These are phyloP conservation scores for Chionodraco myersi DNA, from an alignment of 2,113 vertebrate genomes.

Conservation along the genomic window DNA sequence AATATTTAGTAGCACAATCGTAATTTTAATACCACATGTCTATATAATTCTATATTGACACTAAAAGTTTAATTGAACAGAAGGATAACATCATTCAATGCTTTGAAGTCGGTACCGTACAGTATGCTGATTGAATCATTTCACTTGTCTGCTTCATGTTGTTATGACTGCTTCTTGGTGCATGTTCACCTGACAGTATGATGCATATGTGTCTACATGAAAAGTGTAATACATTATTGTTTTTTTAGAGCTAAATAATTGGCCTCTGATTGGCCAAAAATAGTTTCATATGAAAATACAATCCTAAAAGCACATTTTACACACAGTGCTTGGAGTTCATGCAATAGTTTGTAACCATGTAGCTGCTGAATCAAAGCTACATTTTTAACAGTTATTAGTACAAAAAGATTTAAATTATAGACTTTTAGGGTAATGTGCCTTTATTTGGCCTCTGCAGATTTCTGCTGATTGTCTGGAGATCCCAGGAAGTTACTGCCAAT, in stretches of 20 bases:
- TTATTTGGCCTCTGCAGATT: too few relatives aligned
- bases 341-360: not conserved
- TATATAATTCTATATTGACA: not conserved
- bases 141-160: not conserved
- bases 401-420: not conserved
- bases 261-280: not conserved
- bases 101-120: not conserved
- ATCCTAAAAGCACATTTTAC: not conserved
- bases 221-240: not conserved
- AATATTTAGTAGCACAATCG: not conserved
- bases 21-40: not conserved
- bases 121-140: not conserved
- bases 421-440: not conserved
- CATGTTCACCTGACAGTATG: not conserved
- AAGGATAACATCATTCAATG: not conserved
- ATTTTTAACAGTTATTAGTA: not conserved
- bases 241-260: not conserved
- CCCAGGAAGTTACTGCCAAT: not conserved
- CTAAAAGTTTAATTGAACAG: not conserved
- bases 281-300: not conserved
- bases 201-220: not conserved
- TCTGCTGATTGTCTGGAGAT: not conserved
- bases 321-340: not conserved
- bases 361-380: not conserved
- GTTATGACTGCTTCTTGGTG: not conserved